Conservation (phyloP, 2,888 invertebrate genomes). For the Drosophila mettleri region DNA sequence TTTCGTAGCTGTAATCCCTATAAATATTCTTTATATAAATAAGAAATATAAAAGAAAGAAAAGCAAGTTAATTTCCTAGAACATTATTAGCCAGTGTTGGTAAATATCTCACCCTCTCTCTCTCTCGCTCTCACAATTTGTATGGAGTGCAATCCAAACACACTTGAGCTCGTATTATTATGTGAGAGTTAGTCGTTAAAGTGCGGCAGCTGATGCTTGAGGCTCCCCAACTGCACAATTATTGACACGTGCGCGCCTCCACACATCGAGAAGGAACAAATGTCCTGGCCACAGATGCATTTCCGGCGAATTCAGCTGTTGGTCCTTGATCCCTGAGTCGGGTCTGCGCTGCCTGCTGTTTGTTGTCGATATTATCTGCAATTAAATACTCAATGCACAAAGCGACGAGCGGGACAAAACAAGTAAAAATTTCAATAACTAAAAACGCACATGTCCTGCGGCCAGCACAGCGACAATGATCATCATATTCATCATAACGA, state of each 20-base stretch:
- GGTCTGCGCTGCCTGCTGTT: conserved; percentile 40
- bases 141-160: not conserved
- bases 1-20: not conserved
- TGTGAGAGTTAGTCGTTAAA: not conserved
- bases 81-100: too few relatives aligned
- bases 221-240: conserved; percentile 69
- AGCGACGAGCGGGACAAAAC: conserved; percentile 66
- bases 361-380: conserved; percentile 81
- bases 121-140: too few relatives aligned
- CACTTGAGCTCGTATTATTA: not conserved
- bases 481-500: conserved; percentile 9
- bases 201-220: conserved; percentile 61
- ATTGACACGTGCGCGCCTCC: conserved; percentile 75
- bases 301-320: conserved; percentile 76
- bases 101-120: not conserved
- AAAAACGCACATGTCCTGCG: conserved; percentile 79
- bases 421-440: conserved; percentile 82
- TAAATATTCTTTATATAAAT: not conserved
- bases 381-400: conserved; percentile 82
- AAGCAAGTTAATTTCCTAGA: not conserved
- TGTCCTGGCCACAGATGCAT: conserved; percentile 65
- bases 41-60: not conserved
- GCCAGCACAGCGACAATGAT: conserved; percentile 13
- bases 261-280: conserved; percentile 43
- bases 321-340: conserved; percentile 32